Evolutionary conservation across 2,888 invertebrate species (phyloP).

Genomic region (Hybos culiciformis): DNA sequence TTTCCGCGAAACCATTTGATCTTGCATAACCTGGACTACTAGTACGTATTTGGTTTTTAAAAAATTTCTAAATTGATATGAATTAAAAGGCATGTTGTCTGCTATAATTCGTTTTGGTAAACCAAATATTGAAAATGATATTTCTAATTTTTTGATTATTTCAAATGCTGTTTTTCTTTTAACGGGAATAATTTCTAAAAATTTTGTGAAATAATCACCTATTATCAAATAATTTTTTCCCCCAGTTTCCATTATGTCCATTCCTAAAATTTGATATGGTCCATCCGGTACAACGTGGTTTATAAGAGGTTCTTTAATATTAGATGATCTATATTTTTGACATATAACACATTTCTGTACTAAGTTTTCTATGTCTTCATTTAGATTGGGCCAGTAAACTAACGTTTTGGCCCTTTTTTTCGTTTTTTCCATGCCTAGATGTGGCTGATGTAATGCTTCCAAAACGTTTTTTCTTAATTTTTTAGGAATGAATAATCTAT

Average conservation of each 20-base stretch:
- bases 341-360: conserved; percentile 7
- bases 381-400: conserved; percentile 19
- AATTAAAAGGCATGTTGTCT: conserved; percentile 7
- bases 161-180: conserved; percentile 12
- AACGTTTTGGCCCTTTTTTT: conserved; percentile 16
- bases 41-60: background rate
- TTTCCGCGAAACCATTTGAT: background rate
- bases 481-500: no score
- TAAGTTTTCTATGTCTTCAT: conserved; percentile 15
- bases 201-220: conserved; percentile 12
- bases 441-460: conserved; percentile 15
- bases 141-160: conserved; percentile 11
- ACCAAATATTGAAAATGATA: conserved; percentile 13
- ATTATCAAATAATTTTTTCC: conserved; percentile 10
- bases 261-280: conserved; percentile 7
- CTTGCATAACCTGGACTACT: background rate
- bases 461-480: conserved; percentile 14
- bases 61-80: background rate
- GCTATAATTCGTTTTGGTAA: conserved; percentile 12
- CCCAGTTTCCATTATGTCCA: conserved; percentile 12
- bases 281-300: conserved; percentile 7
- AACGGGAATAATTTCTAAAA: conserved; percentile 13
- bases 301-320: conserved; percentile 12
- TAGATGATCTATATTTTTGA: conserved; percentile 9
- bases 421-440: conserved; percentile 18